Conservation (phyloP, 2,888 invertebrate species). For the Patella ulyssiponensis region DNA sequence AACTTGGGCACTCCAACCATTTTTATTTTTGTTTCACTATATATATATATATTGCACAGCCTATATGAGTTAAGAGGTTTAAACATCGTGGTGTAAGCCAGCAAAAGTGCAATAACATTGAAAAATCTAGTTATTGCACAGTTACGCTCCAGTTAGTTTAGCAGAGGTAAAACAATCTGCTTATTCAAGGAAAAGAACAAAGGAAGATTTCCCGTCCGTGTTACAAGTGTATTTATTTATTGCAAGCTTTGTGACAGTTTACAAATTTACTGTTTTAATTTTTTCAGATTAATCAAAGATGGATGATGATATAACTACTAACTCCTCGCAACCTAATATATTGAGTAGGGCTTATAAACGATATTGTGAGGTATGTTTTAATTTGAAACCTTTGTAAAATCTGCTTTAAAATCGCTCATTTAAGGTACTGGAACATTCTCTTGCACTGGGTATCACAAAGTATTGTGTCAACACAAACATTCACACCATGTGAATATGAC, state of each 20-base stretch:
- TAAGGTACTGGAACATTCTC: neutral
- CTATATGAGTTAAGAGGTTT: too few species aligned
- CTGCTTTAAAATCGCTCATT: neutral
- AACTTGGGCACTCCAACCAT: too few species aligned
- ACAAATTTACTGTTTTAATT: neutral
- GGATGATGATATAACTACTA: conserved; percentile 21
- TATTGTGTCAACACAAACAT: neutral
- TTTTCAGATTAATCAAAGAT: neutral
- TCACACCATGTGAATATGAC: too few species aligned
- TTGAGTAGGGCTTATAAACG: conserved; percentile 27
- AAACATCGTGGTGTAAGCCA: too few species aligned
- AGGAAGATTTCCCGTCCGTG: too few species aligned
- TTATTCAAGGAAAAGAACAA: too few species aligned
- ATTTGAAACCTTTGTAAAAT: neutral
- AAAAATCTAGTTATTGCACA: too few species aligned
- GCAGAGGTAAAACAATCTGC: too few species aligned
- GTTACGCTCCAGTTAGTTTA: too few species aligned
- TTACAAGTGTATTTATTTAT: neutral
- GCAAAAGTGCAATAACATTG: too few species aligned
- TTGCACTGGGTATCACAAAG: neutral
- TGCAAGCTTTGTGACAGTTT: neutral
- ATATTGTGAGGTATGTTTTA: conserved; percentile 28
- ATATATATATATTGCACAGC: too few species aligned
- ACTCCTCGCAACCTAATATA: conserved; percentile 23
- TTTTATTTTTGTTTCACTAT: too few species aligned